Conservation (phyloP, 2,797 vertebrate genomes). For the Myoxocephalus aenaeus region DNA sequence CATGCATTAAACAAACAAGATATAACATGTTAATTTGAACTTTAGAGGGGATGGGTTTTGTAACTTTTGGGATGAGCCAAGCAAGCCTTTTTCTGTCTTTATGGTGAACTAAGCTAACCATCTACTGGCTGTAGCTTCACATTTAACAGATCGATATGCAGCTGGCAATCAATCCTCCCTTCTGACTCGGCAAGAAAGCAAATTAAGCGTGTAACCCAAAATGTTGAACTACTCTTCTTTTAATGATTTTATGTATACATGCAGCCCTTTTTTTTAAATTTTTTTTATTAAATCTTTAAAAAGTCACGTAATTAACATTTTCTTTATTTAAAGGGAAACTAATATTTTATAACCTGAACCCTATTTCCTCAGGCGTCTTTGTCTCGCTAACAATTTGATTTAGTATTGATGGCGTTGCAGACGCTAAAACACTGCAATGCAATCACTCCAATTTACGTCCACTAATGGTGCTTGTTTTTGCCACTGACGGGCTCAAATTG, state of each 20-base stretch:
- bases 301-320: neutral
- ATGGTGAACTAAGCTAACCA: no score
- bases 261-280: neutral
- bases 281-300: neutral
- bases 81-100: no score
- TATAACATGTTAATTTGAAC: neutral
- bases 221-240: neutral
- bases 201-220: neutral
- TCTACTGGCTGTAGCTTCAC: neutral
- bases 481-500: neutral
- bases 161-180: neutral
- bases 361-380: neutral
- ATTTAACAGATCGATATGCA: neutral
- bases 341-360: neutral
- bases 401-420: neutral
- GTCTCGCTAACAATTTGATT: neutral
- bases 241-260: neutral
- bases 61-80: no score
- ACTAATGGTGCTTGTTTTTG: neutral
- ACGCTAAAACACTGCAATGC: neutral
- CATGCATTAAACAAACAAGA: neutral
- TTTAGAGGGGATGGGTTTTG: no score
- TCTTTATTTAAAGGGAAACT: neutral
- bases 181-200: neutral
- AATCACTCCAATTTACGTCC: neutral